Percentiles rank a stretch among this genome's conserved stretches.
These are phyloP conservation scores for Cataglyphis albicans DNA, from an alignment of 2,888 invertebrate species.

Conservation along the genomic window DNA sequence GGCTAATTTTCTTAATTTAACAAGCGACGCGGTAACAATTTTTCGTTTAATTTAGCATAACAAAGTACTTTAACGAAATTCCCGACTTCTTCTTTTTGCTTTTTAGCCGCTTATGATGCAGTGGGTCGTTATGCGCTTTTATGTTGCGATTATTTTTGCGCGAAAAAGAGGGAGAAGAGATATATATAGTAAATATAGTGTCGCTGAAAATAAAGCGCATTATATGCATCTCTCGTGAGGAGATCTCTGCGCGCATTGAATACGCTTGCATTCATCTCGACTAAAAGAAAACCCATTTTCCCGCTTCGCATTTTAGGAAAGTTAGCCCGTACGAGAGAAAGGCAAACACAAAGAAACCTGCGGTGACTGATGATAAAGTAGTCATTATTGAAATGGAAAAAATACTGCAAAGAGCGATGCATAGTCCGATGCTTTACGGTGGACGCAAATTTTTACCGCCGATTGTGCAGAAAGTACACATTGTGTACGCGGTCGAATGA, in stretches of 20 bases:
- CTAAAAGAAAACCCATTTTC: slow-evolving; percentile 1
- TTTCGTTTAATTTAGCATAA: slow-evolving; percentile 1
- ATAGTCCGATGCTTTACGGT: neutral
- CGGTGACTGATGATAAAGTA: slow-evolving; percentile 33
- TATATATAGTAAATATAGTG: neutral
- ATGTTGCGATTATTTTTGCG: slow-evolving; percentile 42
- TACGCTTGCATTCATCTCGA: slow-evolving; percentile 44
- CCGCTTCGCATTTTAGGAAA: slow-evolving; percentile 4
- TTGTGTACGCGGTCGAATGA: slow-evolving; percentile 23
- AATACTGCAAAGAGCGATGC: slow-evolving; percentile 7
- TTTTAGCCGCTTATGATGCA: neutral
- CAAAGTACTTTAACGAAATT: slow-evolving; percentile 14
- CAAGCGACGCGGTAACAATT: slow-evolving; percentile 18
- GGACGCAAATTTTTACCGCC: slow-evolving; percentile 21
- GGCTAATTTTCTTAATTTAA: slow-evolving; percentile 28
- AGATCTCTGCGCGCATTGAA: slow-evolving; percentile 38
- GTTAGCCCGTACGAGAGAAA: slow-evolving; percentile 2
- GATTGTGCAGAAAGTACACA: slow-evolving; percentile 32
- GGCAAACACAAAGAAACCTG: neutral
- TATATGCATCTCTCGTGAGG: slow-evolving; percentile 37
- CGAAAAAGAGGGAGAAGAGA: neutral
- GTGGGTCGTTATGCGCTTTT: slow-evolving; percentile 11
- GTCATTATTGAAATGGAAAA: slow-evolving; percentile 44
- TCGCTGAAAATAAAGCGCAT: slow-evolving; percentile 60
- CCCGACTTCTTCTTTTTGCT: neutral